Conservation (phyloP, 1,140 invertebrate genomes). For the Belonocnema kinseyi region DNA sequence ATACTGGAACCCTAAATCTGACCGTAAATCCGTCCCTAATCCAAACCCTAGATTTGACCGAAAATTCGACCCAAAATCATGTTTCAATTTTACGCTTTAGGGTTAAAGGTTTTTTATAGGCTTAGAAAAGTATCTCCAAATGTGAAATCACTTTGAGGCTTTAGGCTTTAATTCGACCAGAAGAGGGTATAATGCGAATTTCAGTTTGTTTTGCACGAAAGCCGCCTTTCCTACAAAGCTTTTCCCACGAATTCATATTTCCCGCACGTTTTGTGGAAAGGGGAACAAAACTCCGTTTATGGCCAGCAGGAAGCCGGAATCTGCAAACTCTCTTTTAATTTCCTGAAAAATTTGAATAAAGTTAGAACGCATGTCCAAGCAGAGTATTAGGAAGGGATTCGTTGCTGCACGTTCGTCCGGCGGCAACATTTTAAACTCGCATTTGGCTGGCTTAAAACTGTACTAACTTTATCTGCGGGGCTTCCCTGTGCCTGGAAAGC, state of each 20-base stretch:
- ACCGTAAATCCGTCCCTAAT: no score
- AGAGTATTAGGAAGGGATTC: constrained; percentile 54
- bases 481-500: constrained; percentile 53
- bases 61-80: no score
- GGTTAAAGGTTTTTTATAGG: no score
- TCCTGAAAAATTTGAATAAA: constrained; percentile 66
- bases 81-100: no score
- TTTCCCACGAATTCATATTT: constrained; percentile 30
- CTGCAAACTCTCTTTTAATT: constrained; percentile 70
- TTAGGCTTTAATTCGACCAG: no score
- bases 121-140: no score
- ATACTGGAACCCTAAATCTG: no score
- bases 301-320: constrained; percentile 24
- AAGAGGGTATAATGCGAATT: background rate
- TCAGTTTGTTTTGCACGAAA: background rate
- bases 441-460: constrained; percentile 59
- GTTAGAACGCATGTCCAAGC: constrained; percentile 55
- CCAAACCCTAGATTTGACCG: no score
- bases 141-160: no score
- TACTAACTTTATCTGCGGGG: constrained; percentile 61
- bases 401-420: constrained; percentile 38
- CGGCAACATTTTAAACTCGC: constrained; percentile 65
- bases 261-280: constrained; percentile 13
- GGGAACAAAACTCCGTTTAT: constrained; percentile 36
- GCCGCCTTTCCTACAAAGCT: background rate